Evolutionary conservation across 2,888 invertebrate species (phyloP).

Genomic region (Zaprionus lineosus): DNA sequence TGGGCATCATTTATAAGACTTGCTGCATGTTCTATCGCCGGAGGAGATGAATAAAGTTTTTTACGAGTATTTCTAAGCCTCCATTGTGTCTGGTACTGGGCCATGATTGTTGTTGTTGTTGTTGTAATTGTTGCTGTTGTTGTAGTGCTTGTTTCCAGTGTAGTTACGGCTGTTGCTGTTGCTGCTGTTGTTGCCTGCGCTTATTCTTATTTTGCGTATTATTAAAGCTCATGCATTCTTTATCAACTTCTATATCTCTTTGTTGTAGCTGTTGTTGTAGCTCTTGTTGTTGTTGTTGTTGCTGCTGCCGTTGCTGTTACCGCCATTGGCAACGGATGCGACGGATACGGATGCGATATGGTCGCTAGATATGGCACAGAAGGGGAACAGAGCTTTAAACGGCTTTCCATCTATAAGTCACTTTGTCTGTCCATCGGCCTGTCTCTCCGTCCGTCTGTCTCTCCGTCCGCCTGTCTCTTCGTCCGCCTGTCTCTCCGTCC

Average conservation of each 20-base stretch:
- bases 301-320: slow-evolving; percentile 16
- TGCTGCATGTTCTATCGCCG: not conserved
- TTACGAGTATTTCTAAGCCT: no score
- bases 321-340: slow-evolving; percentile 44
- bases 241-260: slow-evolving; percentile 56
- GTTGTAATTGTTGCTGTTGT: not conserved
- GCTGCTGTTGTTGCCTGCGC: slow-evolving; percentile 26
- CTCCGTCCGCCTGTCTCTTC: slow-evolving; percentile 13
- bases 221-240: slow-evolving; percentile 71
- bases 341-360: slow-evolving; percentile 55
- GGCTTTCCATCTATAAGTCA: slow-evolving; percentile 52
- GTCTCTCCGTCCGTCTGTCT: slow-evolving; percentile 22
- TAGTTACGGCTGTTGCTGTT: slow-evolving; percentile 20
- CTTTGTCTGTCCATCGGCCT: slow-evolving; percentile 2
- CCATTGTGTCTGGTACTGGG: slow-evolving; percentile 56
- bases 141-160: slow-evolving; percentile 17
- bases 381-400: slow-evolving; percentile 53
- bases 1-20: slow-evolving; percentile 41
- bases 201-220: slow-evolving; percentile 66
- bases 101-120: slow-evolving; percentile 52
- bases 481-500: slow-evolving; percentile 17
- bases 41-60: slow-evolving; percentile 3
- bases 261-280: slow-evolving; percentile 30
- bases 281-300: slow-evolving; percentile 23
- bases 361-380: slow-evolving; percentile 37